Evolutionary conservation across 1,140 invertebrate genomes (phyloP), one percentile per base, ranked within the genome.

Genomic region (Drosophila erecta): DNA sequence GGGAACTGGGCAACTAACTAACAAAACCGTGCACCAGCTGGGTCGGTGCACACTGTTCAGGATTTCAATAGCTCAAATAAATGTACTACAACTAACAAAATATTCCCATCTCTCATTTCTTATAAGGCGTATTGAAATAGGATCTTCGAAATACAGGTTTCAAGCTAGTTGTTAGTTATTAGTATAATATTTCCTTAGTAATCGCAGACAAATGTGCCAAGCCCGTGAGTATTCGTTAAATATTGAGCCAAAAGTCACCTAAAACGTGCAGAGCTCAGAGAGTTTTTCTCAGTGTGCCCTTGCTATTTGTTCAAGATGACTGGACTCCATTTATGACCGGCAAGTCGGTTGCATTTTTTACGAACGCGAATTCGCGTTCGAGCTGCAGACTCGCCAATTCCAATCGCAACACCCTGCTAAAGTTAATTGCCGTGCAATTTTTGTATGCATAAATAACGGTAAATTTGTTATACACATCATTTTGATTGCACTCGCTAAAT

Each of bases 381-480:
- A 49, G 44, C 38, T n/a, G 27, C 30, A 61, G 40, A 37, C 50
- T 2, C 7, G 8, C 15, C 65, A 27, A 12, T 22, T 22, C 12
- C 61, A 55, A 12, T 22, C 12, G 10, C 61, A 58, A 51, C 60
- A 49, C 60, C 57, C 57, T 46, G 66, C 75, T 47, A 84, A 89
- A 87, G 84, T 89, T 89, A 89, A 89, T 89, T 89, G 84, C 84
- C 80, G 84, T 89, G 85, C 84, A 89, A 84, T 89, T 90, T 90
- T 89, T 89, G 79, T 84, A 80, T 89, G 76, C 84, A 87, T 89
- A 89, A 89, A 89, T 89, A 89, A 89, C 85, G 80, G 80, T 84
- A 89, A 89, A 89, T 89, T 89, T 89, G 84, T 84, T 89, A 89
- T 89, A 89, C 84, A 89, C 84, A 89, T 90, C 84, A 90, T 74